These are phyloP conservation scores for Sylvietta virens DNA, from an alignment of 2,113 vertebrate genomes.

Conservation along the genomic window DNA sequence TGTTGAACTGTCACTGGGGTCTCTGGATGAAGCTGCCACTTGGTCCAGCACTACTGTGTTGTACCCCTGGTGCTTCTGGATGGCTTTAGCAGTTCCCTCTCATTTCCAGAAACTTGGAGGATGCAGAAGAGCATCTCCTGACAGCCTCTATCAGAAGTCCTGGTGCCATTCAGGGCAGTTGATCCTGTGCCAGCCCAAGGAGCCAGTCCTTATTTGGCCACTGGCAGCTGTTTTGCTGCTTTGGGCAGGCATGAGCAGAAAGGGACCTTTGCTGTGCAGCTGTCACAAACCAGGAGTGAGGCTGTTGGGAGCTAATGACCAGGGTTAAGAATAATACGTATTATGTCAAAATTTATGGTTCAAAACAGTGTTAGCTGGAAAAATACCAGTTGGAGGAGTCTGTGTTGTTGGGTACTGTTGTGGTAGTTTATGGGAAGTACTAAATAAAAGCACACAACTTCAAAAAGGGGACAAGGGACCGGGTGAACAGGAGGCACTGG, in stretches of 20 bases:
- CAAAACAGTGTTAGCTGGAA: neutral
- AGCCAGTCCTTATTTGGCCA: neutral
- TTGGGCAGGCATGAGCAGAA: rapidly evolving
- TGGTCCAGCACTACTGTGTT: rapidly evolving
- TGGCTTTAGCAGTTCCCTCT: neutral
- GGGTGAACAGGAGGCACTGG: rapidly evolving
- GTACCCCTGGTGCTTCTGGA: neutral
- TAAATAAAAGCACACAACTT: neutral
- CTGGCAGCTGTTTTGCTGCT: neutral
- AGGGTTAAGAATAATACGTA: rapidly evolving
- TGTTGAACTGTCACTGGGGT: neutral
- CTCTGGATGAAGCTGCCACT: neutral
- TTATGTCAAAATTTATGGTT: neutral
- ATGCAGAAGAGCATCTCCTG: neutral
- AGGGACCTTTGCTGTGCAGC: neutral
- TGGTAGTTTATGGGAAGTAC: neutral
- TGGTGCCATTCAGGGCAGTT: rapidly evolving
- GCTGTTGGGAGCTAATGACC: neutral
- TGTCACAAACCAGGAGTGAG: rapidly evolving
- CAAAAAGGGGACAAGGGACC: neutral
- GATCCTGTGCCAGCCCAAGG: rapidly evolving
- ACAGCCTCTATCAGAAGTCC: rapidly evolving
- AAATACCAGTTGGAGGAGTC: neutral
- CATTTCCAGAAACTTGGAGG: neutral
- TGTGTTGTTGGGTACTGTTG: neutral